phyloP scores from a whole-genome alignment of 2,113 vertebrate genomes.

The Ibidorhyncha struthersii region DNA sequence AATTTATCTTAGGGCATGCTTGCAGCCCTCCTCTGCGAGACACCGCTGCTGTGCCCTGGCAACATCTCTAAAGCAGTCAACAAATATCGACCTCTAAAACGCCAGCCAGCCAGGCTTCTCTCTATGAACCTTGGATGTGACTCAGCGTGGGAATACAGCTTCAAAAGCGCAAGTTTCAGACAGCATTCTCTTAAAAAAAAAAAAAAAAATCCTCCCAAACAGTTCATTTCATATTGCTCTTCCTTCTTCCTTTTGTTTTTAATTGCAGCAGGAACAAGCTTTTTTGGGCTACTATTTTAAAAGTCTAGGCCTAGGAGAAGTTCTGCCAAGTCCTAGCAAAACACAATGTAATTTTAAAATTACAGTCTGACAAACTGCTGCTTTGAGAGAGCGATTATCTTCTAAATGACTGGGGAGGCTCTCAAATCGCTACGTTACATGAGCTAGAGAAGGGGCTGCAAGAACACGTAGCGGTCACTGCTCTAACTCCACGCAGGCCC shows the following conservation, averaged over 20 bases:
- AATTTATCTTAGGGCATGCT: neutral
- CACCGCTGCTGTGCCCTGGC: neutral
- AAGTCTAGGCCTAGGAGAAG: neutral
- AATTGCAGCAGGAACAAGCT: neutral
- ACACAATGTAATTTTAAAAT: constrained; percentile 51
- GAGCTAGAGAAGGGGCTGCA: neutral
- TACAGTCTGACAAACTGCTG: constrained; percentile 36
- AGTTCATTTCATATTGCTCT: constrained; percentile 6
- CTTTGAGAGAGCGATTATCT: neutral
- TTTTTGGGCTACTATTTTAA: constrained; percentile 24
- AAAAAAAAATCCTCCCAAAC: neutral
- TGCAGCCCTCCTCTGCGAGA: neutral
- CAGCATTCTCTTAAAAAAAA: neutral
- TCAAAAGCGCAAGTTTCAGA: constrained; percentile 43
- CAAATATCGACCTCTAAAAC: neutral
- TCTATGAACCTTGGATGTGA: neutral
- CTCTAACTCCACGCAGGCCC: neutral
- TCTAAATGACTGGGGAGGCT: constrained; percentile 14
- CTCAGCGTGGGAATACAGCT: constrained; percentile 16
- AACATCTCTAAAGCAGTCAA: neutral
- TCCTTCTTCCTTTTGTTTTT: constrained; percentile 9
- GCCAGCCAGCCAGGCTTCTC: neutral
- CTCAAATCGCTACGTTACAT: neutral
- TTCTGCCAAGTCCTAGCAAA: constrained; percentile 52
- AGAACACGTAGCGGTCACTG: accelerated